A percentile compares a stretch with the other conserved stretches of the same genome.
Conservation (phyloP, 2,888 invertebrate genomes). For the Lottia scabra region DNA sequence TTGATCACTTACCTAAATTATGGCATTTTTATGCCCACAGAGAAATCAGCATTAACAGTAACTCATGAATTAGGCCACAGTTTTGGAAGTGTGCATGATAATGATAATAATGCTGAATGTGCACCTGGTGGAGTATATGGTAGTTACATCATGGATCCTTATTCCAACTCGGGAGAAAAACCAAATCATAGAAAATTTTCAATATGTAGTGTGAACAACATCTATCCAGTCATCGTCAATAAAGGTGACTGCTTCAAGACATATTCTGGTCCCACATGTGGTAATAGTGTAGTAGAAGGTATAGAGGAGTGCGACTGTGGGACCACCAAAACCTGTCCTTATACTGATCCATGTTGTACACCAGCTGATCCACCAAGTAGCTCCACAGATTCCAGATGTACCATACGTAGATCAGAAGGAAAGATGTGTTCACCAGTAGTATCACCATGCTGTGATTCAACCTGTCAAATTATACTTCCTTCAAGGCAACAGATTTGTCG, state of each 20-base stretch:
- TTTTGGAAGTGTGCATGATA: constrained; percentile 60
- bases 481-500: constrained; percentile 33
- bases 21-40: constrained; percentile 29
- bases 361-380: constrained; percentile 30
- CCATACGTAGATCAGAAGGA: constrained; percentile 36
- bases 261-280: constrained; percentile 40
- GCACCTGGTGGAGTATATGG: constrained; percentile 41
- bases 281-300: constrained; percentile 51
- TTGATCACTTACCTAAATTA: constrained; percentile 42
- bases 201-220: constrained; percentile 48
- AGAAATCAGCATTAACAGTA: constrained; percentile 40
- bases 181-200: constrained; percentile 59
- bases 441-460: constrained; percentile 42
- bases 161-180: constrained; percentile 39
- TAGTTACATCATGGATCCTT: constrained; percentile 56
- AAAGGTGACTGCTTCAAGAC: constrained; percentile 47
- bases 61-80: constrained; percentile 61
- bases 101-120: constrained; percentile 28
- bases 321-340: constrained; percentile 29
- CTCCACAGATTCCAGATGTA: constrained; percentile 41
- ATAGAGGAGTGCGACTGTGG: constrained; percentile 61
- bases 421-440: constrained; percentile 44
- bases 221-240: constrained; percentile 53
- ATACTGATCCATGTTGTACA: constrained; percentile 48
- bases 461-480: constrained; percentile 32